Evolutionary conservation across 1,140 invertebrate species (phyloP), one percentile per base, ranked within the genome.

Genomic region (Dreissena polymorpha): DNA sequence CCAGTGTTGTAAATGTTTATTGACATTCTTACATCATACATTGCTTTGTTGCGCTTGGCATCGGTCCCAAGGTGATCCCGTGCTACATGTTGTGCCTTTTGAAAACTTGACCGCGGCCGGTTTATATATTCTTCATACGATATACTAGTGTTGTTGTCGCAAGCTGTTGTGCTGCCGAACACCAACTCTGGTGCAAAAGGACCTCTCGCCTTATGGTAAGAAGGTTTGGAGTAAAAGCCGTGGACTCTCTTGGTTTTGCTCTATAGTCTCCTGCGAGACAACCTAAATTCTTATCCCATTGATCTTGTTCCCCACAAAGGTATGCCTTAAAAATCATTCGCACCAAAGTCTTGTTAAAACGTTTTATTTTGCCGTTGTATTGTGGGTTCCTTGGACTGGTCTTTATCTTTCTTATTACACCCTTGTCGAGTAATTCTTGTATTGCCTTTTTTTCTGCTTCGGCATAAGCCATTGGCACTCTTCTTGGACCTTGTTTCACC

Each of bases 271-370:
- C 63, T n/a, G 68, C 70, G 3, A 89, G 16, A 68, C 80, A 74
- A 10, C 65, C 74, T 8, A 88, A 55, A 29, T 81, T 60, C 5
- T 64, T 14, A 70, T 89, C 86, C 87, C 86, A 88, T 14, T 87
- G 73, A 2, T 27, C n/a, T n/a, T n/a, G n/a, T n/a, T n/a, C n/a
- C n/a, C n/a, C 51, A 13, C 27, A 2, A 12, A 83, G 23, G n/a
- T 77, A 94, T n/a, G n/a, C n/a, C n/a, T n/a, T 86, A 86, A 80
- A 70, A 51, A 91, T 77, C 83, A 86, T 87, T 1, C 73, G n/a
- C 1, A 80, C 57, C 6, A 90, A 63, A 18, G 91, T 90, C 21
- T 82, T 49, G 68, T 91, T 91, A 49, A 88, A 83, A 50, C 89
- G 69, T 63, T 91, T 87, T 10, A 86, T 68, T 63, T 87, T 83